phyloP scores from a whole-genome alignment of 1,140 invertebrate species.

The Hydropsyche tenuis region DNA sequence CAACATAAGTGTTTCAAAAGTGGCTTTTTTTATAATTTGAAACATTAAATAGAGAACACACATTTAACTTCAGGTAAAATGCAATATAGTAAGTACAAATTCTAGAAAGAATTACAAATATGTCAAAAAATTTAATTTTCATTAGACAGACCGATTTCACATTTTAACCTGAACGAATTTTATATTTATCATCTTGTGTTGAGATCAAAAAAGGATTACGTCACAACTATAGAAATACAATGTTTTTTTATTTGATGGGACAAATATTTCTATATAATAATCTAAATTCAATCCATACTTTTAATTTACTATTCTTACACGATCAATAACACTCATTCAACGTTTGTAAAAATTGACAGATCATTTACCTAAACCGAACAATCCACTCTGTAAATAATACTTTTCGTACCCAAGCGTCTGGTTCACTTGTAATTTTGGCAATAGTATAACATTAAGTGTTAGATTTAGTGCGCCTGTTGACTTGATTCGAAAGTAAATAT shows the following conservation, averaged over 20 bases:
- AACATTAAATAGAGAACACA: slow-evolving; percentile 19
- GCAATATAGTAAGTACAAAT: slow-evolving; percentile 25
- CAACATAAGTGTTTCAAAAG: slow-evolving; percentile 20
- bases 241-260: neutral
- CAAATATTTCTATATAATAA: slow-evolving; percentile 23
- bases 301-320: slow-evolving; percentile 2
- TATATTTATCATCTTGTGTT: neutral
- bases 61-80: slow-evolving; percentile 20
- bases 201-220: slow-evolving; percentile 13
- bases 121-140: too few relatives aligned
- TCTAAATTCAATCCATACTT: slow-evolving; percentile 7
- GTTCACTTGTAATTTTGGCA: too few relatives aligned
- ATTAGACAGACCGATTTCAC: too few relatives aligned
- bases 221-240: neutral
- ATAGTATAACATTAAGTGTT: too few relatives aligned
- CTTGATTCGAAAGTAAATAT: too few relatives aligned
- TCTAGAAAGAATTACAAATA: neutral
- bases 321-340: slow-evolving; percentile 1
- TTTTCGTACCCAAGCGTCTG: too few relatives aligned
- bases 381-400: too few relatives aligned
- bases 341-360: slow-evolving; percentile 8
- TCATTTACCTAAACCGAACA: neutral
- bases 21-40: slow-evolving; percentile 14
- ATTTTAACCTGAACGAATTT: slow-evolving; percentile 10
- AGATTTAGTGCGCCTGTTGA: too few relatives aligned